Evolutionary conservation across 2,888 invertebrate species (phyloP), one percentile per base, ranked within the genome.

Genomic region (Willowsia nigromaculata): DNA sequence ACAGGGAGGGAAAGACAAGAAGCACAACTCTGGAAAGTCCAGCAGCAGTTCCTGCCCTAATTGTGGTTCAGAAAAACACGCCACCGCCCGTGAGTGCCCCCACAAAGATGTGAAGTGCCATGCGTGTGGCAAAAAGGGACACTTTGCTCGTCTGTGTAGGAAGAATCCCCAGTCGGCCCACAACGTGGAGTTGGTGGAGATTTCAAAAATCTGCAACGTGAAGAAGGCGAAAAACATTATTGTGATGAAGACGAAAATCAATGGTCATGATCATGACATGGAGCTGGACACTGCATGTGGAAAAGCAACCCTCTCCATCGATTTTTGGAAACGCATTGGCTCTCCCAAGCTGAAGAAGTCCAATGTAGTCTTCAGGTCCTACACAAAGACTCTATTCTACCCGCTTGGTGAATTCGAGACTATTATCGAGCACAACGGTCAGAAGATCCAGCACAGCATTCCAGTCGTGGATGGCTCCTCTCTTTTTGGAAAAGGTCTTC

Each of bases 401-500:
- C 47, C 85, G 13, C 13, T 68, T 43, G 89, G 89, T 11, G 68
- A 87, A n/a, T 65, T 87, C 13, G 5, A 82, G 15, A 15, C 18
- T 1, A 0, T n/a, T 0, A n/a, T 84, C n/a, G 25, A 50, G 15
- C 76, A 76, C 74, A 71, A 74, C 13, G 53, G 53, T 22, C 68
- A 89, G n/a, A 27, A 7, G n/a, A 22, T 89, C 6, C 3, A 11
- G 2, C 56, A 62, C 25, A 27, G 18, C 15, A 47, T 89, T n/a
- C 86, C 65, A 30, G 89, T 85, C 13, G 40, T 25, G 37, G 13
- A 37, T 4, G 89, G 89, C 5, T 62, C 65, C 0, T 85, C 91
- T 0, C 76, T 91, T 22, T 90, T 90, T 74, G 91, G 90, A 25
- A 30, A 82, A 25, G 90, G 90, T 33, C 71, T 90, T 15, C 43